phyloP scores from a whole-genome alignment of 2,888 invertebrate genomes.

The Tinea trinotella region DNA sequence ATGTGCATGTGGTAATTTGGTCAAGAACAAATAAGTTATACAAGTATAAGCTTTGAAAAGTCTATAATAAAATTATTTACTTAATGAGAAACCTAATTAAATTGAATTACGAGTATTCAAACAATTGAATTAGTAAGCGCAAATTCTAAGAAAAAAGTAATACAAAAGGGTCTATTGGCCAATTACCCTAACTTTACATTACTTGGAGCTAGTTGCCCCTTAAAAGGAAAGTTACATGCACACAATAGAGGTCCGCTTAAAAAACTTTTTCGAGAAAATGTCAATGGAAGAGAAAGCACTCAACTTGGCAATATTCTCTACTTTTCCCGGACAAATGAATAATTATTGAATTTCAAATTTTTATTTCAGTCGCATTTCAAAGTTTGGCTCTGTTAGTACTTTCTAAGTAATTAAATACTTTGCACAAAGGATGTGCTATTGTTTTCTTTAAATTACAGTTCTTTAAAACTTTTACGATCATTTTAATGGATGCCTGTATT shows the following conservation, averaged over 20 bases:
- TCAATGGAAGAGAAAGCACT: conserved; percentile 38
- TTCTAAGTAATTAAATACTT: conserved; percentile 42
- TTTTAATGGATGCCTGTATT: too few relatives aligned
- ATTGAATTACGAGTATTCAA: not conserved
- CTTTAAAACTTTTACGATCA: too few relatives aligned
- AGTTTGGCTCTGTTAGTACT: conserved; percentile 41
- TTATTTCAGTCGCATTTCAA: conserved; percentile 44
- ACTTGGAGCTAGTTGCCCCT: conserved; percentile 29
- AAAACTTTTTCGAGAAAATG: conserved; percentile 40
- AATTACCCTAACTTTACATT: conserved; percentile 42
- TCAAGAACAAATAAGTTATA: too few relatives aligned
- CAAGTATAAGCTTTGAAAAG: too few relatives aligned
- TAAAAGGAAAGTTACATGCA: conserved; percentile 55
- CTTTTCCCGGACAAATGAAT: conserved; percentile 45
- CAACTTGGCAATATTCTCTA: conserved; percentile 50
- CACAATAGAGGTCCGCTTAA: conserved; percentile 44
- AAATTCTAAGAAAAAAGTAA: conserved; percentile 15
- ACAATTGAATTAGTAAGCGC: not conserved
- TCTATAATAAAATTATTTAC: too few relatives aligned
- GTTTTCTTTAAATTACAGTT: too few relatives aligned
- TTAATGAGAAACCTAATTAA: not conserved
- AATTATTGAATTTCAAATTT: conserved; percentile 48
- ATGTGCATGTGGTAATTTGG: too few relatives aligned
- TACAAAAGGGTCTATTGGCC: conserved; percentile 28
- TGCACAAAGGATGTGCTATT: too few relatives aligned